These are phyloP conservation scores for Emydocephalus ijimae DNA, from an alignment of 2,113 vertebrate species.

Conservation along the genomic window DNA sequence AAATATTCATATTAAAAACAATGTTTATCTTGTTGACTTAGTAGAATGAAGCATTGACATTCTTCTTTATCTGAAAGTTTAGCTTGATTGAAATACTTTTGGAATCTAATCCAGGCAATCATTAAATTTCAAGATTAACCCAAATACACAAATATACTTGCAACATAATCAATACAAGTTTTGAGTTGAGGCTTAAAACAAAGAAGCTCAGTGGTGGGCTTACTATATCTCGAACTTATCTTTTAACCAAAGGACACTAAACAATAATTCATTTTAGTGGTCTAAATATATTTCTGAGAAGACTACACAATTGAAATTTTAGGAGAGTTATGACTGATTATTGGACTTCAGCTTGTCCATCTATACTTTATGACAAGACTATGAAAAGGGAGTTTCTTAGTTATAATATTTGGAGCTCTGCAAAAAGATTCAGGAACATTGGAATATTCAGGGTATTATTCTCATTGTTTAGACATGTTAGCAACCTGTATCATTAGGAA, in stretches of 20 bases:
- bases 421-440: neutral
- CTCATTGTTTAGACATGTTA: neutral
- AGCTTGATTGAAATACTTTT: neutral
- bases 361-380: neutral
- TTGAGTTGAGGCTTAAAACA: neutral
- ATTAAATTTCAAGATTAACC: neutral
- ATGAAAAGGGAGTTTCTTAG: no score
- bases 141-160: neutral
- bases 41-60: neutral
- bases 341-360: neutral
- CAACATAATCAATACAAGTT: neutral
- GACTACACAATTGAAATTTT: neutral
- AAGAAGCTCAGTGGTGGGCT: neutral
- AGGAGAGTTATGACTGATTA: neutral
- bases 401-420: neutral
- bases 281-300: neutral
- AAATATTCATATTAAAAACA: neutral
- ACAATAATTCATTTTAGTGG: neutral
- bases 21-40: slow-evolving; percentile 4
- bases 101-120: neutral
- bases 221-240: neutral
- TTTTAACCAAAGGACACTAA: neutral
- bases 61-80: neutral
- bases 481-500: no score
- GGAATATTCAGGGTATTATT: neutral